Evolutionary conservation across 2,113 vertebrate species (phyloP).

Genomic region (Sigmodon hispidus): DNA sequence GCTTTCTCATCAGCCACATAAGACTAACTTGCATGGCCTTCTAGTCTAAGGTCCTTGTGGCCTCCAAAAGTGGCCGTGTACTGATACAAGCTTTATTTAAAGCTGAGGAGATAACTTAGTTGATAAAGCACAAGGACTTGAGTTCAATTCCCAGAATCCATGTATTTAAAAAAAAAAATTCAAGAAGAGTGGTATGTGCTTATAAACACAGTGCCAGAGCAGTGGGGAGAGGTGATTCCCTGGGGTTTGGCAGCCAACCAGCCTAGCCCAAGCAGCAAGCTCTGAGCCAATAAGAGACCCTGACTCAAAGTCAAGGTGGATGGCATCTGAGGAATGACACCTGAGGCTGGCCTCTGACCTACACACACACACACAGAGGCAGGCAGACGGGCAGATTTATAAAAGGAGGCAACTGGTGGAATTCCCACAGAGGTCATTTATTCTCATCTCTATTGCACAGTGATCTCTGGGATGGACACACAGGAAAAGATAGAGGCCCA

Average conservation of each 20-base stretch:
- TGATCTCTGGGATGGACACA: neutral
- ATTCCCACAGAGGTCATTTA: neutral
- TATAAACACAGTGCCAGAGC: neutral
- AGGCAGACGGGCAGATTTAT: neutral
- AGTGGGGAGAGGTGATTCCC: neutral
- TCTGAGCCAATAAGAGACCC: neutral
- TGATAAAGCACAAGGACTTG: neutral
- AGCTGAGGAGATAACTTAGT: neutral
- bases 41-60: neutral
- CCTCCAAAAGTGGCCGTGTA: neutral
- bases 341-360: neutral
- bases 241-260: neutral
- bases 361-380: neutral
- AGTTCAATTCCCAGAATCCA: neutral
- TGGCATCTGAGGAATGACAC: neutral
- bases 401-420: neutral
- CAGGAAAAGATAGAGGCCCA: neutral
- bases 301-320: neutral
- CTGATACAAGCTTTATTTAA: constrained; percentile 68
- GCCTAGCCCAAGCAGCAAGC: neutral
- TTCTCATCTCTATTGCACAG: neutral
- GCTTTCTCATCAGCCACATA: neutral
- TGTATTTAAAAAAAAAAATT: neutral
- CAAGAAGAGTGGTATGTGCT: neutral
- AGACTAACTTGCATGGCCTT: neutral